Evolutionary conservation across 2,888 invertebrate species (phyloP).

Genomic region (Rotaria socialis): DNA sequence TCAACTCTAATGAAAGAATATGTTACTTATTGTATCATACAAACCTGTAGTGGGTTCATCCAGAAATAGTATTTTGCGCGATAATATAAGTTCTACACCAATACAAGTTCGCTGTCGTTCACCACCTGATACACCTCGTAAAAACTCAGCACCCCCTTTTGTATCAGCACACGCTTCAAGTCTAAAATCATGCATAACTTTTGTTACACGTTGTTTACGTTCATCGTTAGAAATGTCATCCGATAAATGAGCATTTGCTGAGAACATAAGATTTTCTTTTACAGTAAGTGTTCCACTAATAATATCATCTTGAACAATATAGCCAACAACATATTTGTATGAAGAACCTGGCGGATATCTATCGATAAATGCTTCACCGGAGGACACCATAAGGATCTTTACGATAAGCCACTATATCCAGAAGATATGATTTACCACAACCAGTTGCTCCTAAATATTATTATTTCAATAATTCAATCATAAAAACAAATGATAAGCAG

Average conservation of each 20-base stretch:
- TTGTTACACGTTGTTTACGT: constrained; percentile 51
- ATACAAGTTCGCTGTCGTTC: constrained; percentile 59
- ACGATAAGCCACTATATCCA: constrained; percentile 57
- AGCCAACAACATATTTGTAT: constrained; percentile 59
- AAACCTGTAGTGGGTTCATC: constrained; percentile 59
- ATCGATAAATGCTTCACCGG: constrained; percentile 56
- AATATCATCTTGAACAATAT: constrained; percentile 60
- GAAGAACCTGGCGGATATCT: constrained; percentile 55
- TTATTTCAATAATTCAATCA: no score
- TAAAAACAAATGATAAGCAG: no score
- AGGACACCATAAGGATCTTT: constrained; percentile 53
- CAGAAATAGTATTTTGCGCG: constrained; percentile 58
- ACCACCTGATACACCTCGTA: constrained; percentile 59
- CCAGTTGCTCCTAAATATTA: constrained; percentile 56
- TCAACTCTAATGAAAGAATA: no score
- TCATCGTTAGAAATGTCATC: constrained; percentile 49
- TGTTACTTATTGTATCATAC: not conserved
- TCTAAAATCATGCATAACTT: constrained; percentile 55
- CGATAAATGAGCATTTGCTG: constrained; percentile 55
- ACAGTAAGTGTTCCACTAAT: constrained; percentile 59
- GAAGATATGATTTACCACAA: constrained; percentile 58
- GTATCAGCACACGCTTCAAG: constrained; percentile 55
- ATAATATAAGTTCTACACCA: constrained; percentile 59
- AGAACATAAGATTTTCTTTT: constrained; percentile 48
- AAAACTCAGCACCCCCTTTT: constrained; percentile 59